phyloP scores from a whole-genome alignment of 2,888 invertebrate species.

The Ophion obscuratus region DNA sequence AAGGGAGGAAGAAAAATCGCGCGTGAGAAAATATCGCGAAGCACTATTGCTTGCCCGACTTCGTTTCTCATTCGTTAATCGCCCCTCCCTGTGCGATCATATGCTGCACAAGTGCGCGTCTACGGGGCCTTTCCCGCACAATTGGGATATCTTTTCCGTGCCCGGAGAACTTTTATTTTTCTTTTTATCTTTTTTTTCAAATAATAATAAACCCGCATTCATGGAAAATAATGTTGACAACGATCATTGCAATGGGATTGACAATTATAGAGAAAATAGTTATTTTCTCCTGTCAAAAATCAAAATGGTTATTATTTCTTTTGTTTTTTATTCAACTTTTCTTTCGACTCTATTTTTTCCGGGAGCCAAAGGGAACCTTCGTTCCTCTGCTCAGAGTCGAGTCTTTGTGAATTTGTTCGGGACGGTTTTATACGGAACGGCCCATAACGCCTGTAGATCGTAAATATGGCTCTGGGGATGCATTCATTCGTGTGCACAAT shows the following conservation, averaged over 20 bases:
- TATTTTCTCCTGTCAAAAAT: no score
- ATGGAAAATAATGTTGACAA: no score
- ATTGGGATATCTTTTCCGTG: not conserved
- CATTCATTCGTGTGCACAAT: constrained; percentile 62
- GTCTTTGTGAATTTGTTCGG: not conserved
- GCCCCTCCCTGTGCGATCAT: constrained; percentile 59
- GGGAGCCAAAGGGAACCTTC: no score
- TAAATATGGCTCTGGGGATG: constrained; percentile 55
- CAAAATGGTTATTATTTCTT: no score
- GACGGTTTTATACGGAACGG: constrained; percentile 1
- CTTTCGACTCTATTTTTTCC: no score
- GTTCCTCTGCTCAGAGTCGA: not conserved
- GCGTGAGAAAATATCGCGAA: constrained; percentile 54
- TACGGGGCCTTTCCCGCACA: not conserved
- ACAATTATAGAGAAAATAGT: no score
- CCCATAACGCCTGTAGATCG: constrained; percentile 32
- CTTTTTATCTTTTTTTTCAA: no score
- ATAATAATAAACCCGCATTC: no score
- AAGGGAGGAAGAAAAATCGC: constrained; percentile 17
- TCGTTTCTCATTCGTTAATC: constrained; percentile 67
- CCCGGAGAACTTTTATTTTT: not conserved
- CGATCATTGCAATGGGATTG: no score
- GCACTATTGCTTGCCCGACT: constrained; percentile 53
- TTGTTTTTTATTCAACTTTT: no score
- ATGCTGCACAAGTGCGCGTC: constrained; percentile 28